Evolutionary conservation across 2,797 vertebrate genomes (phyloP).

Genomic region (Sylvia borin): DNA sequence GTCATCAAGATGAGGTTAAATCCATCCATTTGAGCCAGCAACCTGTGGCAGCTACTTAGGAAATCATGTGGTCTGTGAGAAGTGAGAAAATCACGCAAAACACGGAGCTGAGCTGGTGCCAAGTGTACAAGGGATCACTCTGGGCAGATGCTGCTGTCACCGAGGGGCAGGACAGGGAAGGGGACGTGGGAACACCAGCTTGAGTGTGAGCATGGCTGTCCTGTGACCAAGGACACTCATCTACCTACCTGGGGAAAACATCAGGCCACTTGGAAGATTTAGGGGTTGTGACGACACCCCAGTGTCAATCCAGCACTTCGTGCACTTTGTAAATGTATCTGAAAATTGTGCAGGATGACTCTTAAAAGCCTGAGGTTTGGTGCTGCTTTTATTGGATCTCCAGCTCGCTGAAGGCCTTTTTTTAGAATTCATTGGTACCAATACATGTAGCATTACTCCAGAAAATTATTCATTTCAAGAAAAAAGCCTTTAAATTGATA

Average conservation of each 20-base stretch:
- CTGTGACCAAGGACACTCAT: background rate
- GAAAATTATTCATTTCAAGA: background rate
- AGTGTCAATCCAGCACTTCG: background rate
- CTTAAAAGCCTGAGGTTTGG: background rate
- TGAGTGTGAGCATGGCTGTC: background rate
- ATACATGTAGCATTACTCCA: fast-evolving
- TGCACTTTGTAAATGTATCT: background rate
- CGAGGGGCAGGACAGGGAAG: background rate
- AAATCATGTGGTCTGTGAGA: background rate
- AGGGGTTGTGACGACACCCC: background rate
- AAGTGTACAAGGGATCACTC: background rate
- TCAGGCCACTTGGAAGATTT: background rate
- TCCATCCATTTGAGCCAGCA: background rate
- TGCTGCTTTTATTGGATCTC: background rate
- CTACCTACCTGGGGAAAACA: background rate
- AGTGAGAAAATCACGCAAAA: background rate
- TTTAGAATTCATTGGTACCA: background rate
- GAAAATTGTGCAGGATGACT: background rate
- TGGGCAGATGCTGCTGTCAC: background rate
- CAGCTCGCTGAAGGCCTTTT: background rate
- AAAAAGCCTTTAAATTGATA: background rate
- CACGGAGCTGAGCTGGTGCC: background rate
- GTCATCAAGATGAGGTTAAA: background rate
- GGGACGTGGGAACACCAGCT: background rate
- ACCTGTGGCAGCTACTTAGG: background rate